A percentile compares a stretch with the other conserved stretches of the same genome.
Conservation (phyloP, 2,113 vertebrate genomes). For the Actinemys pallida region DNA sequence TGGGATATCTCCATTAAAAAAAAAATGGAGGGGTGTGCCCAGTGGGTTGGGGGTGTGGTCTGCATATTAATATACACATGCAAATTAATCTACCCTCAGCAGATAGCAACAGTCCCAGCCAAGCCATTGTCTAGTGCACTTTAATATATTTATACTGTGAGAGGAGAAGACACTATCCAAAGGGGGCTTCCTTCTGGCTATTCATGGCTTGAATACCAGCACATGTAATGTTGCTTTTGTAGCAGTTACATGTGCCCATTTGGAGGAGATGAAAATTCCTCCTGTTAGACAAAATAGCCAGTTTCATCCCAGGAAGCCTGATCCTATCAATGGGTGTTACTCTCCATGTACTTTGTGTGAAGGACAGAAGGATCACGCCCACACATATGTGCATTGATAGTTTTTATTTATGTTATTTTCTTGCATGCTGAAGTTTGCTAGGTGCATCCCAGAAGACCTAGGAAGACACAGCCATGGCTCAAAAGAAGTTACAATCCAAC, state of each 20-base stretch:
- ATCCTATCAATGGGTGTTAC: background rate
- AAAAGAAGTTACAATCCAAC: background rate
- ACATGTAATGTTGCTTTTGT: too few species aligned
- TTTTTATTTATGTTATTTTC: background rate
- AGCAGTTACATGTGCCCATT: background rate
- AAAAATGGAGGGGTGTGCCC: accelerated
- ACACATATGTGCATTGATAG: background rate
- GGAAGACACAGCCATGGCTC: background rate
- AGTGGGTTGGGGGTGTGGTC: background rate
- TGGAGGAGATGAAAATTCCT: background rate
- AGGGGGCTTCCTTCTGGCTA: background rate
- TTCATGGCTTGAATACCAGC: background rate
- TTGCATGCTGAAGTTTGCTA: background rate
- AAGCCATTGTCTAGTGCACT: background rate
- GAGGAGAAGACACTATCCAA: background rate
- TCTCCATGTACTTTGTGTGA: background rate
- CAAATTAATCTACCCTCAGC: background rate
- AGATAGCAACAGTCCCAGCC: too few species aligned
- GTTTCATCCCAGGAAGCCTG: background rate
- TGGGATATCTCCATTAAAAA: too few species aligned
- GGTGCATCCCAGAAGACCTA: background rate
- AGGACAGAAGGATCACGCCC: background rate
- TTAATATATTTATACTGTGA: background rate
- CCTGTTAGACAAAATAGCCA: background rate
- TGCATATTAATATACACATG: accelerated